Conservation (phyloP, 2,113 vertebrate species). For the Benitochromis conjunctus region DNA sequence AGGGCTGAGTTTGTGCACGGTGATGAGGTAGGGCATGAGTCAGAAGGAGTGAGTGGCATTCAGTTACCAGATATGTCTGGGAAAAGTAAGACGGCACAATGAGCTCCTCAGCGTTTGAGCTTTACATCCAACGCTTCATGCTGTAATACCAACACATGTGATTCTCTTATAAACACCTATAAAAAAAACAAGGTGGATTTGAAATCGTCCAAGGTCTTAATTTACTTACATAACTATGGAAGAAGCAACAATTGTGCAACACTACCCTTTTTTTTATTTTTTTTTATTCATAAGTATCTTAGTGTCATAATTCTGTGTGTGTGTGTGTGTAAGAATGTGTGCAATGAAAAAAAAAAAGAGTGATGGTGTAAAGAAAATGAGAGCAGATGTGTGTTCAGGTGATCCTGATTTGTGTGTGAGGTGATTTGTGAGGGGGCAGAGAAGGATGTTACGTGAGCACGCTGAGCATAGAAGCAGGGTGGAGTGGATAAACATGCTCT, state of each 20-base stretch:
- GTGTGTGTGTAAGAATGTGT: fast-evolving
- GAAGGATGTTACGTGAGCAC: neutral
- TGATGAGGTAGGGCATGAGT: slow-evolving; percentile 14
- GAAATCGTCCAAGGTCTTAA: neutral
- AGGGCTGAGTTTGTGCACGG: neutral
- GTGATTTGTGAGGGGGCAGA: neutral
- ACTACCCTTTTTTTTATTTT: neutral
- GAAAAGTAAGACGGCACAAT: slow-evolving; percentile 1
- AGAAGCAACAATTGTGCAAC: neutral
- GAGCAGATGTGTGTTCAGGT: neutral
- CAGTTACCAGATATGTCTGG: slow-evolving; percentile 31
- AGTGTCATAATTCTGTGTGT: neutral
- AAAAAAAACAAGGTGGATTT: neutral
- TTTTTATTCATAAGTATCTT: neutral
- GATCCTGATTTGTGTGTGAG: neutral
- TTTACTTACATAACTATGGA: neutral
- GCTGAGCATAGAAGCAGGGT: neutral
- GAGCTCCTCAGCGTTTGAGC: slow-evolving; percentile 20
- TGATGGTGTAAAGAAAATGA: neutral
- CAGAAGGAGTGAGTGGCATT: slow-evolving; percentile 30
- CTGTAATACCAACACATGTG: neutral
- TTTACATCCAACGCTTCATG: slow-evolving; percentile 9
- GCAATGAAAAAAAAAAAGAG: neutral
- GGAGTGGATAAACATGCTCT: neutral
- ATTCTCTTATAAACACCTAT: neutral